These are phyloP conservation scores for Parnassius apollo DNA, from an alignment of 2,888 invertebrate species.

Conservation along the genomic window DNA sequence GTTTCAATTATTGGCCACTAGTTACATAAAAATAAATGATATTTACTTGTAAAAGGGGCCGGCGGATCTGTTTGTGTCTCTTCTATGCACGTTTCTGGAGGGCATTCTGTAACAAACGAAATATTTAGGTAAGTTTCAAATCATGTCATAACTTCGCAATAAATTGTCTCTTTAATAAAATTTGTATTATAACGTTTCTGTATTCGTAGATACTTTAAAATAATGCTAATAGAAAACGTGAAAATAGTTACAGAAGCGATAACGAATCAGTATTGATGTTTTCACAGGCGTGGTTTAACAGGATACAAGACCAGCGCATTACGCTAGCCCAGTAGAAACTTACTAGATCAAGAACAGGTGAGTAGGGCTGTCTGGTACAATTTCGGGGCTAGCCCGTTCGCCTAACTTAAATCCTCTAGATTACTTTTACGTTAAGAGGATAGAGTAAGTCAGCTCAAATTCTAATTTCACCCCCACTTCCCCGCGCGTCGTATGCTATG, in stretches of 20 bases:
- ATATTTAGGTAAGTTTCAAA: background rate
- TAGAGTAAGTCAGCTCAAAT: too few relatives aligned
- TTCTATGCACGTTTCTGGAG: slow-evolving; percentile 53
- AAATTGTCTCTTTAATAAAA: background rate
- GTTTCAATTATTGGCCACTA: too few relatives aligned
- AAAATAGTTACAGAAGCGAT: background rate
- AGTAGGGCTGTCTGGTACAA: too few relatives aligned
- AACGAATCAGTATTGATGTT: background rate
- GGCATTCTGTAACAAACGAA: slow-evolving; percentile 60
- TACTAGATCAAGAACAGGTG: too few relatives aligned
- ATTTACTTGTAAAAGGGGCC: slow-evolving; percentile 58
- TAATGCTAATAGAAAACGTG: background rate
- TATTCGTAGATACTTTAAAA: background rate
- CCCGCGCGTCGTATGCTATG: too few relatives aligned
- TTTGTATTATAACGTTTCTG: background rate
- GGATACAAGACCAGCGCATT: background rate
- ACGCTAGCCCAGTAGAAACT: background rate
- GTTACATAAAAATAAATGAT: too few relatives aligned
- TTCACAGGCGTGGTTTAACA: background rate
- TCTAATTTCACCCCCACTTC: too few relatives aligned
- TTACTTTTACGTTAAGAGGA: too few relatives aligned
- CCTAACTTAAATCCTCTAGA: too few relatives aligned
- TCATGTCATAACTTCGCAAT: background rate
- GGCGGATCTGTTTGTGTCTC: slow-evolving; percentile 51
- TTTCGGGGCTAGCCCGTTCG: too few relatives aligned